phyloP scores from a whole-genome alignment of 2,797 vertebrate genomes.

The Siniperca obscura region DNA sequence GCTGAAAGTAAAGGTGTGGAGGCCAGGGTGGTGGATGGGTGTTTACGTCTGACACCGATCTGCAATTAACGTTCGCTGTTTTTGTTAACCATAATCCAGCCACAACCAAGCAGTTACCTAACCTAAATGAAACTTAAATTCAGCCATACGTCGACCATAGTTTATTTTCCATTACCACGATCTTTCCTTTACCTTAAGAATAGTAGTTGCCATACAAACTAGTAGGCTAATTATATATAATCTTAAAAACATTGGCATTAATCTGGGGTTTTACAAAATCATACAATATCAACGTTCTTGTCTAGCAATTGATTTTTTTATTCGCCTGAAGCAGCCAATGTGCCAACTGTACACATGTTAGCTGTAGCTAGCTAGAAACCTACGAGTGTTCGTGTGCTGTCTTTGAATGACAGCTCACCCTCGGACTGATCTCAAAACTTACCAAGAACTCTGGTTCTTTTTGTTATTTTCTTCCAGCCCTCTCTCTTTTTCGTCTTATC shows the following conservation, averaged over 20 bases:
- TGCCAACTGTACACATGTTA: constrained; percentile 6
- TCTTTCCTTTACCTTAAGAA: not conserved
- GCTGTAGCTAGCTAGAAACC: not conserved
- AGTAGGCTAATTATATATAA: not conserved
- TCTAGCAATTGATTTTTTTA: too few relatives aligned
- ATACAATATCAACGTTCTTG: not conserved
- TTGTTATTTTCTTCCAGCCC: too few relatives aligned
- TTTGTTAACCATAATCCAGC: not conserved
- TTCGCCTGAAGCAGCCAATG: too few relatives aligned
- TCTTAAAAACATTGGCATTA: not conserved
- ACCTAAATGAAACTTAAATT: too few relatives aligned
- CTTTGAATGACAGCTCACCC: too few relatives aligned
- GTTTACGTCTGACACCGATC: too few relatives aligned
- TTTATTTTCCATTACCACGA: not conserved
- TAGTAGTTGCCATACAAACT: not conserved
- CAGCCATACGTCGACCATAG: not conserved
- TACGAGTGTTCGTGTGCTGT: not conserved
- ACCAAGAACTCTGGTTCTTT: too few relatives aligned
- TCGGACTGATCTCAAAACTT: not conserved
- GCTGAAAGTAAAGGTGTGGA: not conserved
- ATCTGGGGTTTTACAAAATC: not conserved
- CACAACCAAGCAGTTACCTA: too few relatives aligned
- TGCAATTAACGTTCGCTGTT: too few relatives aligned
- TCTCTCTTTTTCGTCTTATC: not conserved
- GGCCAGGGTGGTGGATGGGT: not conserved